A percentile compares a stretch with the other conserved stretches of the same genome.
These are phyloP conservation scores for Chloropsis hardwickii DNA, from an alignment of 2,113 vertebrate species.

Conservation along the genomic window DNA sequence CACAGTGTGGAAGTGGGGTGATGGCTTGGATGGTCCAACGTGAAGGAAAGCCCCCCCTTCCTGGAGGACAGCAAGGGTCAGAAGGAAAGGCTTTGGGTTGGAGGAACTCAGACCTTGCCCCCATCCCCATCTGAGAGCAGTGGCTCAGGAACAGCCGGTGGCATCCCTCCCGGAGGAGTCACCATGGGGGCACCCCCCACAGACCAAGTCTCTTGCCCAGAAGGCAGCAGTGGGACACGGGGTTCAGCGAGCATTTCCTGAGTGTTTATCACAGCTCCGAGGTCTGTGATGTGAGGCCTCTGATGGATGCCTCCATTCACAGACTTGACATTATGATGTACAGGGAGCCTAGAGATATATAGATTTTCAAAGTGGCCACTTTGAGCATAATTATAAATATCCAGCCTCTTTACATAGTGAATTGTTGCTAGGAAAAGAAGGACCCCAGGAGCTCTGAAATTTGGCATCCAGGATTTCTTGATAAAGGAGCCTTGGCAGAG, in stretches of 20 bases:
- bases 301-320: slow-evolving; percentile 81
- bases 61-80: neutral
- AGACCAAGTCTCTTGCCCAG: neutral
- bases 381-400: slow-evolving; percentile 76
- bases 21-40: neutral
- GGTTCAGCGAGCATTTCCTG: slow-evolving; percentile 28
- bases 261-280: slow-evolving; percentile 60
- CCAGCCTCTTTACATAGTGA: slow-evolving; percentile 62
- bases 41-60: neutral
- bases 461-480: slow-evolving; percentile 11
- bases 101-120: neutral
- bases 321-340: slow-evolving; percentile 83
- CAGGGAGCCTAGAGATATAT: slow-evolving; percentile 80
- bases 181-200: neutral
- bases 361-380: slow-evolving; percentile 79
- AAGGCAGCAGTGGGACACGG: neutral
- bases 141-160: rapidly evolving
- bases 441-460: neutral
- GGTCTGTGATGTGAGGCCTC: slow-evolving; percentile 68
- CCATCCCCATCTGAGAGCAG: neutral
- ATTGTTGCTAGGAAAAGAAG: slow-evolving; percentile 59
- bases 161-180: neutral
- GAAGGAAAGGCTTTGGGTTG: neutral
- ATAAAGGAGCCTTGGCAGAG: neutral
- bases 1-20: neutral